These are phyloP conservation scores for Coenobita brevimanus DNA, from an alignment of 1,140 invertebrate genomes.

Conservation along the genomic window DNA sequence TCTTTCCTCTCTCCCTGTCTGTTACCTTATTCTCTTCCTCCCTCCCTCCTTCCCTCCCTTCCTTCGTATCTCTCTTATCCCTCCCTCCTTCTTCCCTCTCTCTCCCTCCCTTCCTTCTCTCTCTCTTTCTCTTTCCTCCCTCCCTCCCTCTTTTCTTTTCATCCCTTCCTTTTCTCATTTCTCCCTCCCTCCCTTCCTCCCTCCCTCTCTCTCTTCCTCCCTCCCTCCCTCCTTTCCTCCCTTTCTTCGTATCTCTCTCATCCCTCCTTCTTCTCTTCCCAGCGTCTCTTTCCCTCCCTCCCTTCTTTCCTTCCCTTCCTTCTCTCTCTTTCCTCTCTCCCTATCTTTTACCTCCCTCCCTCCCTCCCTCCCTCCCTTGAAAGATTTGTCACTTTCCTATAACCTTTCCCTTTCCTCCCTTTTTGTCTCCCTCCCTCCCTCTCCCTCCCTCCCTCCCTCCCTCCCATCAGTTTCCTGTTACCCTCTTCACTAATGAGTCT, in stretches of 20 bases:
- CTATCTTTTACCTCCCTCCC: neutral
- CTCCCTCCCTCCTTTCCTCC: neutral
- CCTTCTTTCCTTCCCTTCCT: neutral
- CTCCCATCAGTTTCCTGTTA: too few relatives aligned
- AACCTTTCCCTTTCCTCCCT: neutral
- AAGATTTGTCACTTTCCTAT: neutral
- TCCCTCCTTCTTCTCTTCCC: neutral
- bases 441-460: too few relatives aligned
- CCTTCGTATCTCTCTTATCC: neutral
- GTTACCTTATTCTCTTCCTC: too few relatives aligned
- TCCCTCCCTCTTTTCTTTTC: neutral
- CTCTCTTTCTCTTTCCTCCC: neutral
- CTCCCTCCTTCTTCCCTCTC: neutral
- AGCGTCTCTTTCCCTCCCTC: neutral
- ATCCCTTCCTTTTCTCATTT: neutral
- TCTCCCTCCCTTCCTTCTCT: neutral
- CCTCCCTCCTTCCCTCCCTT: neutral
- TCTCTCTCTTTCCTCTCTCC: neutral
- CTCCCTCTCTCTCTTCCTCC: neutral
- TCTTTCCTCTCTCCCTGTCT: neutral
- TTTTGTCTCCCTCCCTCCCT: neutral
- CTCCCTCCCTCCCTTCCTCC: slow-evolving; percentile 2
- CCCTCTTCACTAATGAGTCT: too few relatives aligned
- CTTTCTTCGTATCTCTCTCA: neutral
- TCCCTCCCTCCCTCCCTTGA: neutral